Conservation (phyloP, 2,888 invertebrate genomes). For the Spisula solida region DNA sequence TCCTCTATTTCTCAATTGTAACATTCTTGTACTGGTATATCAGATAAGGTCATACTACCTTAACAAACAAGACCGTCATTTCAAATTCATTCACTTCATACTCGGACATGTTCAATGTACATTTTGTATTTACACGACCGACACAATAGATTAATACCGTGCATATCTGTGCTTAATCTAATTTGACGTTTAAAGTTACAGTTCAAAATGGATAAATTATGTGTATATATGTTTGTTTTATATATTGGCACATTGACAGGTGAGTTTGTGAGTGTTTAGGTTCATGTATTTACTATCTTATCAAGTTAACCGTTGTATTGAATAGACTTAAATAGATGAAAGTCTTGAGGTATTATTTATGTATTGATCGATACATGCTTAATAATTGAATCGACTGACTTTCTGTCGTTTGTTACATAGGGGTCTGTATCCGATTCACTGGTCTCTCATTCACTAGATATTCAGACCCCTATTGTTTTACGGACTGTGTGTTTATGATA, state of each 20-base stretch:
- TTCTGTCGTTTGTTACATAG: too few relatives aligned
- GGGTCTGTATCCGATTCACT: too few relatives aligned
- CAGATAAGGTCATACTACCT: background rate
- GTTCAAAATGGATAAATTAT: constrained; percentile 6
- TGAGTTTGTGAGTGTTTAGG: background rate
- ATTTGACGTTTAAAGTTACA: background rate
- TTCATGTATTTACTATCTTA: background rate
- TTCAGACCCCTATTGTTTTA: too few relatives aligned
- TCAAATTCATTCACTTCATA: background rate
- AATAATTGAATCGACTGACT: too few relatives aligned
- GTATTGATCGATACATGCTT: too few relatives aligned
- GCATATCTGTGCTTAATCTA: background rate
- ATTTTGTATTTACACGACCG: background rate
- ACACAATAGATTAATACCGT: background rate
- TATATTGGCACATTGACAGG: background rate
- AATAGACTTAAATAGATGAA: too few relatives aligned
- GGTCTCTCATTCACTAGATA: too few relatives aligned
- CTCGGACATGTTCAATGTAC: background rate
- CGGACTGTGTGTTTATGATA: too few relatives aligned
- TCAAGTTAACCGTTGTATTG: background rate
- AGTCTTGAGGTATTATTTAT: too few relatives aligned
- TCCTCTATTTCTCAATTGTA: too few relatives aligned
- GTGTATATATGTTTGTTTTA: background rate
- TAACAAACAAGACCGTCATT: background rate
- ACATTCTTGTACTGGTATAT: too few relatives aligned